Conservation (phyloP, 2,888 invertebrate genomes). For the Eurytoma adleriae region DNA sequence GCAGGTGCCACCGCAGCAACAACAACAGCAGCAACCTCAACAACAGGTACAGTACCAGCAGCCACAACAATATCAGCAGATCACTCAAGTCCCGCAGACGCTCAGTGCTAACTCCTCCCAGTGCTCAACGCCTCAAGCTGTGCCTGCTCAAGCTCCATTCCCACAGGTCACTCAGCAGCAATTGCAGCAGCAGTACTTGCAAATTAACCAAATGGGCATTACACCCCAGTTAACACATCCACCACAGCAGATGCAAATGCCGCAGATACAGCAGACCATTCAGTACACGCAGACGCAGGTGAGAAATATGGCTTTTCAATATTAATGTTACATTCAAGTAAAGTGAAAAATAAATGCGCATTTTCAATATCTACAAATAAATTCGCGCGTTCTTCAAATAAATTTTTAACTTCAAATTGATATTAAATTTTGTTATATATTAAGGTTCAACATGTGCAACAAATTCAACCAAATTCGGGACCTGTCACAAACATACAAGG, state of each 20-base stretch:
- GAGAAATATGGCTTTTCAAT: not conserved
- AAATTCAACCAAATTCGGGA: slow-evolving; percentile 70
- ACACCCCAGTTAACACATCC: slow-evolving; percentile 64
- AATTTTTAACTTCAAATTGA: not conserved
- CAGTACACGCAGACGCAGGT: slow-evolving; percentile 67
- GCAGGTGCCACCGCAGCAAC: slow-evolving; percentile 65
- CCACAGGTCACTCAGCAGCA: slow-evolving; percentile 67
- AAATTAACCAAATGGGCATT: slow-evolving; percentile 78
- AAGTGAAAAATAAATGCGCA: no score
- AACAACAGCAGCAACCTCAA: slow-evolving; percentile 60
- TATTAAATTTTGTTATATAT: not conserved
- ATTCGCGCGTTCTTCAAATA: no score
- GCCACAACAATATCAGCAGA: slow-evolving; percentile 67
- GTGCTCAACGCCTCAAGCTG: slow-evolving; percentile 73
- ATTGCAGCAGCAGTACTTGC: slow-evolving; percentile 78
- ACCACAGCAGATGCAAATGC: slow-evolving; percentile 65
- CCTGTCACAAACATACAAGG: slow-evolving; percentile 63
- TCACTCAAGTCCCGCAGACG: slow-evolving; percentile 67
- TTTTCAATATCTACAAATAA: not conserved
- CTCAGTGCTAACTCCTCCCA: slow-evolving; percentile 69
- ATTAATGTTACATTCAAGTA: not conserved
- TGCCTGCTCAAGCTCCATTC: slow-evolving; percentile 72
- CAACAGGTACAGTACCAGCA: slow-evolving; percentile 73
- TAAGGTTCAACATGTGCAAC: slow-evolving; percentile 70
- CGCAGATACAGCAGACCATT: slow-evolving; percentile 65